Percentiles rank a stretch among this genome's conserved stretches.
These are phyloP conservation scores for Hydropotes inermis DNA, from an alignment of 2,113 vertebrate genomes.

Conservation along the genomic window DNA sequence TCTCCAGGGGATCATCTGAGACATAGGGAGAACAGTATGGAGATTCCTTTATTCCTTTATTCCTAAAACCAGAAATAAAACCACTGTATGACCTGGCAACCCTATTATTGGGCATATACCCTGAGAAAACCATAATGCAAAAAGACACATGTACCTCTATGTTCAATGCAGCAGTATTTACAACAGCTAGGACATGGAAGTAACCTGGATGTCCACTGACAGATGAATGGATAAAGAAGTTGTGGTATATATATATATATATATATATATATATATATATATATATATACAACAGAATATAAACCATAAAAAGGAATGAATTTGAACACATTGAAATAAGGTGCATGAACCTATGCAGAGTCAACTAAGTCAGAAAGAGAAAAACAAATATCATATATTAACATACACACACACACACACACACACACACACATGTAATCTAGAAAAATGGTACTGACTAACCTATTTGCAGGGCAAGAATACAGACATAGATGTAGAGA, in stretches of 20 bases:
- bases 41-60: background rate
- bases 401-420: background rate
- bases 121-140: background rate
- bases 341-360: background rate
- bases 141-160: background rate
- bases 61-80: background rate
- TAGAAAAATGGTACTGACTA: background rate
- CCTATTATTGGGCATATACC: background rate
- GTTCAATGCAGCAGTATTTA: background rate
- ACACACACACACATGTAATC: background rate
- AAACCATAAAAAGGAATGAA: background rate
- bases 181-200: background rate
- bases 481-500: background rate
- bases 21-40: background rate
- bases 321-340: background rate
- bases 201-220: background rate
- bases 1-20: background rate
- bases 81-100: rapidly evolving
- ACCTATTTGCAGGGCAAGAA: background rate
- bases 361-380: background rate
- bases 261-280: background rate
- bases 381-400: background rate
- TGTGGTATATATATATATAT: background rate
- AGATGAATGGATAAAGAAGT: background rate
- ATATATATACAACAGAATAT: background rate